Conservation (phyloP, 2,888 invertebrate species). For the Ornithoptera priamus region DNA sequence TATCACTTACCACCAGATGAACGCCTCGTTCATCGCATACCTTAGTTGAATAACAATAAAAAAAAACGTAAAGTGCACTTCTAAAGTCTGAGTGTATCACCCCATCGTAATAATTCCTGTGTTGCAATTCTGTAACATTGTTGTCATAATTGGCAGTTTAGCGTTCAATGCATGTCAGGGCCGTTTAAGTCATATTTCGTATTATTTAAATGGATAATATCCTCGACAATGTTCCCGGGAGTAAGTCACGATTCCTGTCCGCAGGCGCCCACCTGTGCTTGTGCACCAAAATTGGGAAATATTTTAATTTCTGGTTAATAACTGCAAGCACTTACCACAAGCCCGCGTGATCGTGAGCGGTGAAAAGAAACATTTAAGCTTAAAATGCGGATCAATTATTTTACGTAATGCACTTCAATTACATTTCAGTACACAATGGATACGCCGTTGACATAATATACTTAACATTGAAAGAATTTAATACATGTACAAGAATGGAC, state of each 20-base stretch:
- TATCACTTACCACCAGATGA: too few relatives aligned
- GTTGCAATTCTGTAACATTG: slow-evolving; percentile 36
- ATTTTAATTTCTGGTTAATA: slow-evolving; percentile 58
- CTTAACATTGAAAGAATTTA: too few relatives aligned
- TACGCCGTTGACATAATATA: too few relatives aligned
- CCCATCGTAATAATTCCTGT: slow-evolving; percentile 7
- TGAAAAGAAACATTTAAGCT: slow-evolving; percentile 43
- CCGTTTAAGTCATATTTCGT: slow-evolving; percentile 50
- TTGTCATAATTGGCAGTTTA: slow-evolving; percentile 57
- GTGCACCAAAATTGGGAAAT: slow-evolving; percentile 51
- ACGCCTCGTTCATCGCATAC: too few relatives aligned
- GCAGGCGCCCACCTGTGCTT: slow-evolving; percentile 72
- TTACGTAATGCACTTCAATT: slow-evolving; percentile 14
- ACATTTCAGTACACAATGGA: slow-evolving; percentile 1
- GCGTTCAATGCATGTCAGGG: slow-evolving; percentile 50
- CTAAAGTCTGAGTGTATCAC: background rate
- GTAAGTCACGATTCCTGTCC: slow-evolving; percentile 73
- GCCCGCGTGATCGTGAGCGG: slow-evolving; percentile 51
- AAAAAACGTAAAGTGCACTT: slow-evolving; percentile 5
- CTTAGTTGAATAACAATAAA: too few relatives aligned
- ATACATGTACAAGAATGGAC: too few relatives aligned
- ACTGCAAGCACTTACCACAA: slow-evolving; percentile 58
- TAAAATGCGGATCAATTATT: slow-evolving; percentile 28
- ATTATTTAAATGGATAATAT: slow-evolving; percentile 55
- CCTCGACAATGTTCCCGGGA: slow-evolving; percentile 47